phyloP scores from a whole-genome alignment of 2,888 invertebrate species.

The Pycnomerus fuliginosus region DNA sequence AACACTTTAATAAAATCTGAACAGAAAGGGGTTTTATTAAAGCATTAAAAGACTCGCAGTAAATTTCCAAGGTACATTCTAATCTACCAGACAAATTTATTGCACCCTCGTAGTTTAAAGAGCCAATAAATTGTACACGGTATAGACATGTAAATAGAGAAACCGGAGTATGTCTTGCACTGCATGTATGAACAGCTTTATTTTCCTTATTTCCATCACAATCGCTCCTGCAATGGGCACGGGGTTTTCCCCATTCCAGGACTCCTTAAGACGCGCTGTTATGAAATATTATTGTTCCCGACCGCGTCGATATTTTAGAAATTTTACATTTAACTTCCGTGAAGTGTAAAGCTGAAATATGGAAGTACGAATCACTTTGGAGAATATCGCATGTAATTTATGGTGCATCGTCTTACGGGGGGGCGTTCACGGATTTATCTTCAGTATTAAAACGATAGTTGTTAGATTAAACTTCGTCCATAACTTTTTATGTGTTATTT shows the following conservation, averaged over 20 bases:
- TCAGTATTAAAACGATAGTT: conserved; percentile 16
- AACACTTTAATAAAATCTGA: conserved; percentile 26
- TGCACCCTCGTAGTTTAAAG: conserved; percentile 41
- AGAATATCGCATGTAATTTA: no score
- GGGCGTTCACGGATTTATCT: conserved; percentile 14
- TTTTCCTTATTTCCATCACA: conserved; percentile 35
- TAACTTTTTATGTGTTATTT: conserved; percentile 27
- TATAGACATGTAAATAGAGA: conserved; percentile 46
- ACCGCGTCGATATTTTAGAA: no score
- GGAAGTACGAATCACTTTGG: no score
- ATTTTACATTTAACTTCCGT: no score
- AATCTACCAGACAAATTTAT: conserved; percentile 47
- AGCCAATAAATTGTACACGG: conserved; percentile 38
- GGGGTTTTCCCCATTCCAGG: no score
- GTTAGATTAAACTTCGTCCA: conserved; percentile 16
- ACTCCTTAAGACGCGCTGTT: no score
- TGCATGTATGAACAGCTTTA: conserved; percentile 25
- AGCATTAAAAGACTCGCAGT: conserved; percentile 37
- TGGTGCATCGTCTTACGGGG: conserved; percentile 13
- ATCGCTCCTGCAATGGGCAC: no score
- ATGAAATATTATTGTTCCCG: no score
- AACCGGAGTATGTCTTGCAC: conserved; percentile 27
- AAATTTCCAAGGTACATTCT: conserved; percentile 46
- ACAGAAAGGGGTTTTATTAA: conserved; percentile 31
- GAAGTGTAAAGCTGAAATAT: no score